phyloP scores from a whole-genome alignment of 2,888 invertebrate genomes.

The Drosophila mimica region DNA sequence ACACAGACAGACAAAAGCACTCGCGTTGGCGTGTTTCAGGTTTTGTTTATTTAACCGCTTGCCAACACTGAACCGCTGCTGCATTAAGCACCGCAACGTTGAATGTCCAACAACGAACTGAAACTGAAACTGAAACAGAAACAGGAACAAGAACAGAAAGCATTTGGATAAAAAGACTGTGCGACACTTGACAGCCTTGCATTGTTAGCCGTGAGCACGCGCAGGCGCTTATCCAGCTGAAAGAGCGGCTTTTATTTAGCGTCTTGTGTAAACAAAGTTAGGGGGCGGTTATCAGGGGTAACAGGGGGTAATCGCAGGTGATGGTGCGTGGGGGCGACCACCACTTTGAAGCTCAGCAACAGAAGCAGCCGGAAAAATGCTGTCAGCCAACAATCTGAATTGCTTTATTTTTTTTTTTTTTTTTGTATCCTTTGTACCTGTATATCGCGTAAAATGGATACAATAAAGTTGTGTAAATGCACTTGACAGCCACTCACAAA shows the following conservation, averaged over 20 bases:
- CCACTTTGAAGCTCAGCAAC: slow-evolving; percentile 22
- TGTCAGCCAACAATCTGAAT: slow-evolving; percentile 37
- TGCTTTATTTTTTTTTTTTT: not conserved
- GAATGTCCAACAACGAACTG: slow-evolving; percentile 54
- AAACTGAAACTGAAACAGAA: slow-evolving; percentile 13
- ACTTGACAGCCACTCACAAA: not conserved
- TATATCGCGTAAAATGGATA: not conserved
- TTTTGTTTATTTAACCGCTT: not conserved
- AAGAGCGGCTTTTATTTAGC: slow-evolving; percentile 48
- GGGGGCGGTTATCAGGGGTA: not conserved
- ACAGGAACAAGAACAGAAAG: not conserved
- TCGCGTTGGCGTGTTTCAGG: slow-evolving; percentile 33
- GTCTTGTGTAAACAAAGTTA: slow-evolving; percentile 4
- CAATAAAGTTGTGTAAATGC: slow-evolving; percentile 13
- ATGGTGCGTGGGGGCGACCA: not conserved
- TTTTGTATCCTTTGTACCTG: slow-evolving; percentile 12
- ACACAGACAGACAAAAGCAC: not conserved
- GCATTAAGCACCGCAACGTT: slow-evolving; percentile 36
- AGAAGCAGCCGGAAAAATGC: slow-evolving; percentile 21
- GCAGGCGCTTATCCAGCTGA: slow-evolving; percentile 49
- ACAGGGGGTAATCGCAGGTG: not conserved
- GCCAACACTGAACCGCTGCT: not conserved
- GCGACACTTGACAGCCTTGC: slow-evolving; percentile 7
- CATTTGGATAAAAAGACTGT: slow-evolving; percentile 21
- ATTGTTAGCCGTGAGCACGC: slow-evolving; percentile 23